These are phyloP conservation scores for Macrosoma leucophasiata DNA, from an alignment of 2,888 invertebrate genomes.

Conservation along the genomic window DNA sequence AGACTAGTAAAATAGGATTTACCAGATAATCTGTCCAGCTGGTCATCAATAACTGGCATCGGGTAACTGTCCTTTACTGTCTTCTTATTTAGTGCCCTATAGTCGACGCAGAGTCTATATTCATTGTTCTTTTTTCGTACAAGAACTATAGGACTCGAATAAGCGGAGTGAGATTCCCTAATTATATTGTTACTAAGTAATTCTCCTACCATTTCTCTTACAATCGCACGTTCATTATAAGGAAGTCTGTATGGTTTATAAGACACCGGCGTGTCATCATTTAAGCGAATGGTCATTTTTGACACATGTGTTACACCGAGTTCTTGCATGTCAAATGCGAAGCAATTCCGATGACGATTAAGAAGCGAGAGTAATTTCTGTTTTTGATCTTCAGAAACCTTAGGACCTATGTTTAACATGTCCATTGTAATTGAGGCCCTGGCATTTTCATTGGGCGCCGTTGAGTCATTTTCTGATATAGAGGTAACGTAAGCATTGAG, in stretches of 20 bases:
- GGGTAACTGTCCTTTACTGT: slow-evolving; percentile 13
- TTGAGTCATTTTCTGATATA: background rate
- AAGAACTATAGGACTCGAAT: slow-evolving; percentile 19
- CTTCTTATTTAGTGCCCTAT: slow-evolving; percentile 16
- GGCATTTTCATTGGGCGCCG: background rate
- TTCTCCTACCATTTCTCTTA: slow-evolving; percentile 13
- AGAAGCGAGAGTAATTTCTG: slow-evolving; percentile 3
- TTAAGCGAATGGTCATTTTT: slow-evolving; percentile 11
- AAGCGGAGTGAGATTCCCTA: slow-evolving; percentile 13
- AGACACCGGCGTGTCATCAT: slow-evolving; percentile 10
- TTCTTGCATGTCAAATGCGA: slow-evolving; percentile 15
- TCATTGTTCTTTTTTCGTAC: slow-evolving; percentile 19
- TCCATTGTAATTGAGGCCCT: slow-evolving; percentile 1
- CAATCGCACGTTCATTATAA: slow-evolving; percentile 12
- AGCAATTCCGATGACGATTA: slow-evolving; percentile 14
- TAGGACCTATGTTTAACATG: slow-evolving; percentile 4
- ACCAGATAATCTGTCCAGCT: slow-evolving; percentile 7
- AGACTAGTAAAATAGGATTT: slow-evolving; percentile 9
- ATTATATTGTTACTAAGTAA: slow-evolving; percentile 14
- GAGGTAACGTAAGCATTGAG: background rate
- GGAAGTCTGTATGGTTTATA: slow-evolving; percentile 19
- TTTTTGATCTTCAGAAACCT: background rate
- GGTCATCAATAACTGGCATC: slow-evolving; percentile 24
- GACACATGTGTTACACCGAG: slow-evolving; percentile 9
- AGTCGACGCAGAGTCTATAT: slow-evolving; percentile 23